Percentiles rank a stretch among this genome's conserved stretches.
phyloP scores from a whole-genome alignment of 2,888 invertebrate species.

The Xestobium rufovillosum region DNA sequence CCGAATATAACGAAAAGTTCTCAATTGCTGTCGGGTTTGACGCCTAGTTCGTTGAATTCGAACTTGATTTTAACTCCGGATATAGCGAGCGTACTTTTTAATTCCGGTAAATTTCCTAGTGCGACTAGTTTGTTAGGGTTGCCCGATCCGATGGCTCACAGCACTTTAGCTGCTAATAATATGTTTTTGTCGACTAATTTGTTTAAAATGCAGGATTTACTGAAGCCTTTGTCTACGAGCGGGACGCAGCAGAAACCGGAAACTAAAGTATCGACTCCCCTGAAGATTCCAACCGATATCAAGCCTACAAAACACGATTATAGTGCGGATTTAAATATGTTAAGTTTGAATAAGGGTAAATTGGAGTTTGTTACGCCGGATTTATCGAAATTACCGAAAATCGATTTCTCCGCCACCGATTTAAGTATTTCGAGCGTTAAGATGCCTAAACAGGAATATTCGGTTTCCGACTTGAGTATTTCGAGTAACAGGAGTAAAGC shows the following conservation, averaged over 20 bases:
- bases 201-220: constrained; percentile 61
- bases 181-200: constrained; percentile 66
- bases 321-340: constrained; percentile 49
- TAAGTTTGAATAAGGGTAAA: constrained; percentile 44
- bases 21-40: constrained; percentile 33
- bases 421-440: constrained; percentile 29
- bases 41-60: constrained; percentile 46
- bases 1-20: constrained; percentile 42
- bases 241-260: constrained; percentile 37
- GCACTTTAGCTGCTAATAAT: constrained; percentile 67
- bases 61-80: constrained; percentile 58
- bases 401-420: constrained; percentile 31
- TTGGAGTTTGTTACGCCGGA: constrained; percentile 43
- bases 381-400: constrained; percentile 38
- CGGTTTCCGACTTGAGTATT: constrained; percentile 42
- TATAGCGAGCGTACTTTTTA: constrained; percentile 61
- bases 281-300: constrained; percentile 37
- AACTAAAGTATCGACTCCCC: constrained; percentile 23
- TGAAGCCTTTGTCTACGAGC: constrained; percentile 54
- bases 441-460: constrained; percentile 27
- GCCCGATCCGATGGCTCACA: constrained; percentile 70
- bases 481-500: constrained; percentile 48
- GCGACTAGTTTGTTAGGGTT: constrained; percentile 55
- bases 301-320: constrained; percentile 46
- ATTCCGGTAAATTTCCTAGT: constrained; percentile 56